phyloP scores from a whole-genome alignment of 2,888 invertebrate genomes.

The Tortrix viridana region DNA sequence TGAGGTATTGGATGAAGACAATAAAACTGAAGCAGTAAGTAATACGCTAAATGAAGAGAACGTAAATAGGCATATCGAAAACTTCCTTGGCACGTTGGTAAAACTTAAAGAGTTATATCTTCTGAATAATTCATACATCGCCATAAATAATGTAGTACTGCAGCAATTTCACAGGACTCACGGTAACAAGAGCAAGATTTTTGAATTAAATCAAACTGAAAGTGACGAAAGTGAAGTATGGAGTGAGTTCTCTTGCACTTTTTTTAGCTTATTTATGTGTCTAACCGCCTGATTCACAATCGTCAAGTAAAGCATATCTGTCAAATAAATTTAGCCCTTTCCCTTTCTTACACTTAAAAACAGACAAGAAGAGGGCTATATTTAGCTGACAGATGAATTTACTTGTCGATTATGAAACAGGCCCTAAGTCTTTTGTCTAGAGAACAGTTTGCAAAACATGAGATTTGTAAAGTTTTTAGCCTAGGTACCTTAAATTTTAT shows the following conservation, averaged over 20 bases:
- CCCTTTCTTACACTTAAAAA: no score
- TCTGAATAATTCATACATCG: constrained; percentile 10
- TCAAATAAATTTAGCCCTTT: no score
- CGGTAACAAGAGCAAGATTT: constrained; percentile 24
- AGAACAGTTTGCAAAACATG: no score
- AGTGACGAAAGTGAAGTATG: constrained; percentile 57
- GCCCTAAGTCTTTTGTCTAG: no score
- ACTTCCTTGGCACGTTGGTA: constrained; percentile 7
- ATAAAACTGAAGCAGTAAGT: constrained; percentile 40
- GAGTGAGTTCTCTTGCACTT: constrained; percentile 56
- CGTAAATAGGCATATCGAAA: constrained; percentile 18
- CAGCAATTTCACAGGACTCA: constrained; percentile 40
- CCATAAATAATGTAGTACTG: constrained; percentile 48
- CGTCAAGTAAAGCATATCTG: no score
- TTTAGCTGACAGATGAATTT: no score
- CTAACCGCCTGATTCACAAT: neutral
- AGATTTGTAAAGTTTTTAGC: no score
- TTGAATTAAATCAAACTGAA: constrained; percentile 37
- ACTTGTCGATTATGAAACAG: no score
- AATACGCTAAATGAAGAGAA: constrained; percentile 18
- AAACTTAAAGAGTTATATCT: constrained; percentile 7
- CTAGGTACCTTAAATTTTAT: no score
- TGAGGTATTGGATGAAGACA: constrained; percentile 56
- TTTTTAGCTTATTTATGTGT: neutral
- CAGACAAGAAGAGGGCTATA: no score